Conservation (phyloP, 1,140 invertebrate species). For the Uloborus diversus region DNA sequence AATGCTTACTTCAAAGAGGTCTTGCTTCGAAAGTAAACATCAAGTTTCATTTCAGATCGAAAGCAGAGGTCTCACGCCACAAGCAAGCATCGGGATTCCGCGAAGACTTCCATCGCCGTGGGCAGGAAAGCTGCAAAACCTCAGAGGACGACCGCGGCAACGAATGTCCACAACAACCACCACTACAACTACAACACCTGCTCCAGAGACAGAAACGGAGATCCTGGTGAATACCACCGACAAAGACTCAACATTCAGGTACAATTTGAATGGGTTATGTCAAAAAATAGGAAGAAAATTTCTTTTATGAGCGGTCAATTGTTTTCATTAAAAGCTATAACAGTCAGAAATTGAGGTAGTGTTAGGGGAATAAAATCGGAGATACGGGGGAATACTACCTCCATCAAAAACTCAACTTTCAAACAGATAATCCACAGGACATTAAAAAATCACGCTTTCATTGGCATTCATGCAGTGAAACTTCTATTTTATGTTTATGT, state of each 20-base stretch:
- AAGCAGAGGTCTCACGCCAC: background rate
- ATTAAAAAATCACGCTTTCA: too few relatives aligned
- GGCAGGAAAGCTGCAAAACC: conserved; percentile 1
- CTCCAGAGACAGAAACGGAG: background rate
- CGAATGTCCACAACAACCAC: background rate
- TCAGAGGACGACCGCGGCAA: background rate
- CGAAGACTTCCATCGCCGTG: conserved; percentile 20
- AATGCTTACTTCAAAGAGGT: too few relatives aligned
- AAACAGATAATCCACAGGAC: too few relatives aligned
- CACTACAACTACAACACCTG: background rate
- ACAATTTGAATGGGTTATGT: background rate
- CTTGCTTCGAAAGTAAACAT: background rate
- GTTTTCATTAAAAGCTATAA: too few relatives aligned
- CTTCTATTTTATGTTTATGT: too few relatives aligned
- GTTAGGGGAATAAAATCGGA: too few relatives aligned
- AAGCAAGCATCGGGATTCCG: conserved; percentile 29
- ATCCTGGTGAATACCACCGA: background rate
- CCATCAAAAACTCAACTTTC: too few relatives aligned
- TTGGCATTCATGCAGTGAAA: too few relatives aligned
- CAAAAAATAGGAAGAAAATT: background rate
- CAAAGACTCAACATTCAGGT: background rate
- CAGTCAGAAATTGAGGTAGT: too few relatives aligned
- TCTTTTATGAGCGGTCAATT: background rate
- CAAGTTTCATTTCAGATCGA: background rate
- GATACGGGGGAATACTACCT: too few relatives aligned